Evolutionary conservation across 1,140 invertebrate genomes (phyloP).

Genomic region (Drosophila arizonae): DNA sequence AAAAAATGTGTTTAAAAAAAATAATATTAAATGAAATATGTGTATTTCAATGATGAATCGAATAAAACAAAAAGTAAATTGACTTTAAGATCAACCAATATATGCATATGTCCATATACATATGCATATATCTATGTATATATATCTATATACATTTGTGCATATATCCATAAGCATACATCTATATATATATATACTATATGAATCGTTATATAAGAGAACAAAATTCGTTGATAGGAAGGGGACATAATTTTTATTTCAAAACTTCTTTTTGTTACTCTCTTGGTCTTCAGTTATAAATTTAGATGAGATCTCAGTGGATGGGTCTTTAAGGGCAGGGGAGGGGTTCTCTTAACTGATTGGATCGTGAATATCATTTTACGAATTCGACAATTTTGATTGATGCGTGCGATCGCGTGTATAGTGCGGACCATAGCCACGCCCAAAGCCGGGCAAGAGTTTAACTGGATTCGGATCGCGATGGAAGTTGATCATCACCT

Average conservation of each 20-base stretch:
- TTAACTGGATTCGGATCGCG: conserved; percentile 19
- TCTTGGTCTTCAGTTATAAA: too few relatives aligned
- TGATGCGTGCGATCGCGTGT: conserved; percentile 4
- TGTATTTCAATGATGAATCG: conserved; percentile 73
- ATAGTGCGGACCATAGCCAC: conserved; percentile 21
- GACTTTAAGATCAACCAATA: too few relatives aligned
- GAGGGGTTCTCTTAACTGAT: too few relatives aligned
- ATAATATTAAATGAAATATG: conserved; percentile 63
- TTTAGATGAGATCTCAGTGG: too few relatives aligned
- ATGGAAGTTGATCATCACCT: conserved; percentile 33
- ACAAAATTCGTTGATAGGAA: too few relatives aligned
- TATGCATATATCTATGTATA: not conserved
- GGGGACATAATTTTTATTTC: not conserved
- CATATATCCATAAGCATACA: too few relatives aligned
- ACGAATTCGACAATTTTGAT: not conserved
- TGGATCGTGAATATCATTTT: not conserved
- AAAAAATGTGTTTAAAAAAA: conserved; percentile 66
- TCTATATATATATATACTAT: not conserved
- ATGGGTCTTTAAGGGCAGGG: too few relatives aligned
- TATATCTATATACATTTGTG: too few relatives aligned
- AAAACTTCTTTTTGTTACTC: too few relatives aligned
- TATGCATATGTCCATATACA: not conserved
- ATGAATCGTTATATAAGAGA: too few relatives aligned
- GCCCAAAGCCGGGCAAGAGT: conserved; percentile 11
- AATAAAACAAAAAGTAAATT: conserved; percentile 64